Percentiles rank a stretch among this genome's conserved stretches.
Conservation (phyloP, 2,113 vertebrate genomes). For the Peromyscus leucopus region DNA sequence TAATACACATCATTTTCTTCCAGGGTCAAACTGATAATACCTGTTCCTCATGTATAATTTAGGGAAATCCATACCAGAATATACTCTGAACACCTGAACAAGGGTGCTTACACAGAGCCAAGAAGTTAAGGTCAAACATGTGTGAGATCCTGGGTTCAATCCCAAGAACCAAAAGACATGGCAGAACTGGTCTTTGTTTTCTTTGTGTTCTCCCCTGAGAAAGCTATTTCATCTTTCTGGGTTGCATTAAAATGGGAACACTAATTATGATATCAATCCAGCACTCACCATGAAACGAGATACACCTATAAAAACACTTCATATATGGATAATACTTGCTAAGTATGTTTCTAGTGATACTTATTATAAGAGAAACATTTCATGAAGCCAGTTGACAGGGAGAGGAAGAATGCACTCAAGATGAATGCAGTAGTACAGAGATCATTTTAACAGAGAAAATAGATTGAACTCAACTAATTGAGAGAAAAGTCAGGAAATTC, state of each 20-base stretch:
- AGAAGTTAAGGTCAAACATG: not conserved
- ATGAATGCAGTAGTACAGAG: not conserved
- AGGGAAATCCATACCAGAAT: not conserved
- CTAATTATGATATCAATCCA: not conserved
- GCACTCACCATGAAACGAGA: not conserved
- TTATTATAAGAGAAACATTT: not conserved
- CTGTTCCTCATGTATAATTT: not conserved
- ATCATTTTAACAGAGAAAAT: not conserved
- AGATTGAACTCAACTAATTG: not conserved
- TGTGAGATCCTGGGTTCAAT: not conserved
- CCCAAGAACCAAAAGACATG: not conserved
- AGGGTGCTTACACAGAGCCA: not conserved
- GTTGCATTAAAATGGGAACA: not conserved
- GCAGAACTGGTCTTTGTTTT: not conserved
- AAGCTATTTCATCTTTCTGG: not conserved
- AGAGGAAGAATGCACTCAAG: not conserved
- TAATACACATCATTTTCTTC: not conserved
- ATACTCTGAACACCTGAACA: not conserved
- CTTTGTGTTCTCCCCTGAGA: not conserved
- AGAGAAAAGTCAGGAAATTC: not conserved
- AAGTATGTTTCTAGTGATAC: not conserved
- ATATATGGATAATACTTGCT: not conserved
- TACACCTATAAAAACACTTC: not conserved
- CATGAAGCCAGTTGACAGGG: not conserved
- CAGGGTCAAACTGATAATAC: not conserved